Percentiles rank a stretch among this genome's conserved stretches.
Evolutionary conservation across 2,888 invertebrate species (phyloP).

Genomic region (Mythimna impura): DNA sequence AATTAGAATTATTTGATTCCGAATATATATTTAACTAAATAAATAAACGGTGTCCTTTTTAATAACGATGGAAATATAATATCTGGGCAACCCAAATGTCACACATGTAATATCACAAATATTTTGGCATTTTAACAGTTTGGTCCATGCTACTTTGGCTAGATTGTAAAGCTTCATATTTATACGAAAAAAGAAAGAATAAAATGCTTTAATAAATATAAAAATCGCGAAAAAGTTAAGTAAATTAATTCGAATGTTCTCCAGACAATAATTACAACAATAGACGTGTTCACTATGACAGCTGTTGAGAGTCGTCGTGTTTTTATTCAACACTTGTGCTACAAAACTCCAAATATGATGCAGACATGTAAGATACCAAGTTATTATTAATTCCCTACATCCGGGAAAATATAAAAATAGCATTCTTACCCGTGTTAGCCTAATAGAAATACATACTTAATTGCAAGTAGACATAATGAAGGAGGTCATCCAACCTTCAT

Average conservation of each 20-base stretch:
- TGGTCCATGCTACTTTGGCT: no score
- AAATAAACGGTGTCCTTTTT: no score
- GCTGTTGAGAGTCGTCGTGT: background rate
- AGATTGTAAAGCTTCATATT: background rate
- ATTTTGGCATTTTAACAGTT: background rate
- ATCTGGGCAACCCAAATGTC: no score
- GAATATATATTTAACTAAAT: no score
- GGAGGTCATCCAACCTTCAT: background rate
- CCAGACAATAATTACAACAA: background rate
- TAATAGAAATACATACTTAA: background rate
- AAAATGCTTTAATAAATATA: no score
- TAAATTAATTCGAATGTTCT: background rate
- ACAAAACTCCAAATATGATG: background rate
- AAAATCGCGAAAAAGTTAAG: background rate
- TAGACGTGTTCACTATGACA: background rate
- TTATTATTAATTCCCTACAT: slow-evolving; percentile 10
- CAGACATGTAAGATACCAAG: background rate
- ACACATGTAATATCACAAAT: background rate
- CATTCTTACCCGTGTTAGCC: background rate
- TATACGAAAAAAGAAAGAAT: background rate
- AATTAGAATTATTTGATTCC: no score
- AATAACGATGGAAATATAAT: no score
- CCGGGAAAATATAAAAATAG: slow-evolving; percentile 25
- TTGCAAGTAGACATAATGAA: background rate
- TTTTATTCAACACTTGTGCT: background rate